Evolutionary conservation across 1,140 invertebrate genomes (phyloP).

Genomic region (Bombus sibiricus): DNA sequence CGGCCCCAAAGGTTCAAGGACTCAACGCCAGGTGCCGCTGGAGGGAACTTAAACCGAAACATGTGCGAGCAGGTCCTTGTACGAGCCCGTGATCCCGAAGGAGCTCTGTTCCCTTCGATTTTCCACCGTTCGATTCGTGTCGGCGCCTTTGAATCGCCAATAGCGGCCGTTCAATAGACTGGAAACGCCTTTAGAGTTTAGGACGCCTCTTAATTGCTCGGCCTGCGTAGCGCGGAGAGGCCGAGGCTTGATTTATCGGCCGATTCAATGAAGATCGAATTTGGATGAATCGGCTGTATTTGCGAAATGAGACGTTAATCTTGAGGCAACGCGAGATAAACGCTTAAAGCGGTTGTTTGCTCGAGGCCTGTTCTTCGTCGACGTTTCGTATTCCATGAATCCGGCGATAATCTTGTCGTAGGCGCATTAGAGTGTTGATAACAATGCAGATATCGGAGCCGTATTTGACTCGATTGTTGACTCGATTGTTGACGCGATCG

Average conservation of each 20-base stretch:
- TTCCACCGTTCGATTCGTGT: slow-evolving; percentile 16
- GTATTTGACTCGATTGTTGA: neutral
- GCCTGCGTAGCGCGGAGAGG: neutral
- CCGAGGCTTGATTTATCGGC: slow-evolving; percentile 17
- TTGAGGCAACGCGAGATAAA: neutral
- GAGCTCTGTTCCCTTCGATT: slow-evolving; percentile 36
- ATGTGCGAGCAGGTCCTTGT: slow-evolving; percentile 73
- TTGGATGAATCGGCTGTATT: slow-evolving; percentile 16
- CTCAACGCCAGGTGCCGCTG: slow-evolving; percentile 79
- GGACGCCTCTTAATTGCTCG: slow-evolving; percentile 29
- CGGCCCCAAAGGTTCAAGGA: slow-evolving; percentile 75
- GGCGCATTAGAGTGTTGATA: slow-evolving; percentile 20
- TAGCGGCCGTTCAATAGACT: slow-evolving; percentile 27
- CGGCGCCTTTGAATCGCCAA: slow-evolving; percentile 33
- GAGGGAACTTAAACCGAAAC: slow-evolving; percentile 73
- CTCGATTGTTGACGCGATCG: slow-evolving; percentile 34
- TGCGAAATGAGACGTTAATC: slow-evolving; percentile 52
- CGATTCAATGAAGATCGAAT: slow-evolving; percentile 32
- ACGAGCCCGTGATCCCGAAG: slow-evolving; percentile 42
- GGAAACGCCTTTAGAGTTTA: slow-evolving; percentile 33
- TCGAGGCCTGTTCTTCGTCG: neutral
- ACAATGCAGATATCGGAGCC: slow-evolving; percentile 4
- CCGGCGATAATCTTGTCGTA: neutral
- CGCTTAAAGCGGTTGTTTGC: slow-evolving; percentile 26
- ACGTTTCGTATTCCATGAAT: neutral